Conservation (phyloP, 2,888 invertebrate species). For the Tachystola acroxantha region DNA sequence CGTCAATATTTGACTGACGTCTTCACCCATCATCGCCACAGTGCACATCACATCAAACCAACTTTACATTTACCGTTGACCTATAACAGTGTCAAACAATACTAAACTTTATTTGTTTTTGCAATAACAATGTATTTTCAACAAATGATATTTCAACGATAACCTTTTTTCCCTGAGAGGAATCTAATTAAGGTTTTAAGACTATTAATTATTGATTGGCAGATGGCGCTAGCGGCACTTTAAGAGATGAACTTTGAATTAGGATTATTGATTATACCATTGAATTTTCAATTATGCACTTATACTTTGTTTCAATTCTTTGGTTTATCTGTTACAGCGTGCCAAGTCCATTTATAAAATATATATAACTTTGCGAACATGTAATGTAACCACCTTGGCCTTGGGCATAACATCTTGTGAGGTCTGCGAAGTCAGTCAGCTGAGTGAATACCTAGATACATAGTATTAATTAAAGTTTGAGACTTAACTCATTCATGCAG, state of each 20-base stretch:
- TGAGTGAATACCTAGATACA: neutral
- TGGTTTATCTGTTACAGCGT: too few relatives aligned
- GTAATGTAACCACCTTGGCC: neutral
- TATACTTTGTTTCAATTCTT: too few relatives aligned
- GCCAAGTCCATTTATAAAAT: too few relatives aligned
- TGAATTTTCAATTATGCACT: too few relatives aligned
- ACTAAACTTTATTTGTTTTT: constrained; percentile 28
- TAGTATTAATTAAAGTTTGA: neutral
- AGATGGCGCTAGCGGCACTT: constrained; percentile 72
- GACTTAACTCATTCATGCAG: neutral
- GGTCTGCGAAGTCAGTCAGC: constrained; percentile 10
- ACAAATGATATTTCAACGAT: constrained; percentile 17
- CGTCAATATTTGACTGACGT: constrained; percentile 70
- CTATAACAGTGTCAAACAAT: constrained; percentile 13
- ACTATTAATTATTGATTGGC: constrained; percentile 71
- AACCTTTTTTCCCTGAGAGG: constrained; percentile 65
- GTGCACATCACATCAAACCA: constrained; percentile 44
- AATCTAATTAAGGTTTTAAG: constrained; percentile 70
- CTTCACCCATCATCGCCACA: constrained; percentile 70
- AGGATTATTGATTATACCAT: constrained; percentile 26
- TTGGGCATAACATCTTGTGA: constrained; percentile 10
- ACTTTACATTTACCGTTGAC: constrained; percentile 17
- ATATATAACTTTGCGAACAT: too few relatives aligned
- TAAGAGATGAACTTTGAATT: constrained; percentile 59
- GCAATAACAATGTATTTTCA: constrained; percentile 21